Evolutionary conservation across 1,140 invertebrate species (phyloP).

Genomic region (Neotoxoptera formosana): DNA sequence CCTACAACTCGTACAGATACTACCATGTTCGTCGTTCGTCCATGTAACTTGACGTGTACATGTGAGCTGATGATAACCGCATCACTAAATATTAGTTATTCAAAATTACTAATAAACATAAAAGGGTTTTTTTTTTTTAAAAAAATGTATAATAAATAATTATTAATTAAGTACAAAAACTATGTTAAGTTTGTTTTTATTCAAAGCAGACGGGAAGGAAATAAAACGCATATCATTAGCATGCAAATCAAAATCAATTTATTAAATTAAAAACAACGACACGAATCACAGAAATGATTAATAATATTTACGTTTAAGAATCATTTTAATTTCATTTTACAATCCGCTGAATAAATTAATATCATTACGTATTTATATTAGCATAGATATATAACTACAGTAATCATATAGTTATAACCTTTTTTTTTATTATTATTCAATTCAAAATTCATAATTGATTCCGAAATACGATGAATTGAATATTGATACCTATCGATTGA

Average conservation of each 20-base stretch:
- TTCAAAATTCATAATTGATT: background rate
- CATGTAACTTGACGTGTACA: background rate
- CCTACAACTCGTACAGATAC: no score
- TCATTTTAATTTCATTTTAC: background rate
- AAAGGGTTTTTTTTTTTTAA: background rate
- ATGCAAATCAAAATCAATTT: constrained; percentile 4
- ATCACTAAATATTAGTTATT: background rate
- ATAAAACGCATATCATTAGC: background rate
- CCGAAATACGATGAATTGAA: background rate
- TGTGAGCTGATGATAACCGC: background rate
- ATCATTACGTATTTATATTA: background rate
- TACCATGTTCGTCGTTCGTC: background rate
- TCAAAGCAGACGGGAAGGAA: background rate
- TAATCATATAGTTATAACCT: background rate
- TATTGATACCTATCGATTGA: background rate
- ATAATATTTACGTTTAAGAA: constrained; percentile 14
- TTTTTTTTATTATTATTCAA: background rate
- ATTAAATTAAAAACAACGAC: background rate
- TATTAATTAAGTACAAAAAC: background rate
- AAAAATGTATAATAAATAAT: background rate
- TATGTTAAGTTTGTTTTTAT: background rate
- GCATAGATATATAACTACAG: background rate
- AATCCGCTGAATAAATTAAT: constrained; percentile 10
- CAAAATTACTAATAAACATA: background rate
- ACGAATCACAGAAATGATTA: background rate